Base-by-base conservation (phyloP, 2,113 vertebrate species). In the Catharus bicknelli region DNA sequence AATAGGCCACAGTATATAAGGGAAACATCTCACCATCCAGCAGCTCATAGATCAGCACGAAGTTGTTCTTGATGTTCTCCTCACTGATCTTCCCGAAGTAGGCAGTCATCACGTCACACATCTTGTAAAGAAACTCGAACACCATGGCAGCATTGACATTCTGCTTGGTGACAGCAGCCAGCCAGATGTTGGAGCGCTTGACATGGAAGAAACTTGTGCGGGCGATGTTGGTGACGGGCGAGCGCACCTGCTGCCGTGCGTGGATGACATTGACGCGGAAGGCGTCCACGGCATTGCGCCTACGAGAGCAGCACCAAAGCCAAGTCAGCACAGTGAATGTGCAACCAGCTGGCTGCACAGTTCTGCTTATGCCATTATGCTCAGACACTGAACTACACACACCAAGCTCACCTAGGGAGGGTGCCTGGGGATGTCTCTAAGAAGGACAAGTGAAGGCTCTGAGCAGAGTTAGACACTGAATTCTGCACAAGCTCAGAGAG, bases 11-110 rank as follows among this genome's bases (percentile, higher is more conserved):
- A 83, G 22, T 8, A 43, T 32, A 13, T 18, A 81, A 83, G 19
- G 16, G 51, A 91, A 83, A 59, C 19, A 9, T 53, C 97, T 98
- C 96, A 99, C 99, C 99, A 48, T 99, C 99, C 95, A 99, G 97
- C 51, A 99, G 98, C 97, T 99, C 99, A 21, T 99, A 99, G 97
- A 99, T 99, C 91, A 99, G 98, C 95, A 99, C 99, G 30, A 99
- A 99, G 98, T 99, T 99, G 98, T 99, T 99, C 97, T 99, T 99
- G 97, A 99, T 99, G 97, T 99, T 99, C 97, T 99, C 99, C 93
- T 99, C 99, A 5, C 99, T 99, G 98, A 99, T 99, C 98, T 99
- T 99, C 97, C 99, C 99, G 1, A 99, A 99, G 96, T 99, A 99
- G 64, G 99, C 99, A 3, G 99, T 98, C 99, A 99, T 99, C 91